phyloP scores from a whole-genome alignment of 2,888 invertebrate genomes.

The Panzeria rudis region DNA sequence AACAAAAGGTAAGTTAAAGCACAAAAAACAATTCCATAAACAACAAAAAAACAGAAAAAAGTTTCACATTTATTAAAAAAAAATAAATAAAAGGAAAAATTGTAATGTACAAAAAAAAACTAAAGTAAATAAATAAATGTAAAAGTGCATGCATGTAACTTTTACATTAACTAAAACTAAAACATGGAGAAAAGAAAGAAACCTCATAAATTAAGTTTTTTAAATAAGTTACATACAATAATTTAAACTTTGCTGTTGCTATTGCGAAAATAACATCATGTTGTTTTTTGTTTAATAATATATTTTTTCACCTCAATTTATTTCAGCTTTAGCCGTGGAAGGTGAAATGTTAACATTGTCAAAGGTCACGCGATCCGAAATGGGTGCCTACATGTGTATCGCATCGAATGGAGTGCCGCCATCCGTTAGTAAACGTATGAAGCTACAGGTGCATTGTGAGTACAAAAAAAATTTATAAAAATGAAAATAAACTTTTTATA shows the following conservation, averaged over 20 bases:
- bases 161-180: conserved; percentile 52
- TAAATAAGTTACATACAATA: conserved; percentile 35
- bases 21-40: conserved; percentile 11
- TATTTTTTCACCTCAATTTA: not conserved
- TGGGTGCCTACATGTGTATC: conserved; percentile 95
- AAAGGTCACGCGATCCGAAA: conserved; percentile 94
- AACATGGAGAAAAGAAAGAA: not conserved
- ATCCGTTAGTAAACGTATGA: conserved; percentile 94
- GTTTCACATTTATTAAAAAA: not conserved
- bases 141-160: conserved; percentile 64
- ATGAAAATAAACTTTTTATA: not conserved
- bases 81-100: conserved; percentile 15
- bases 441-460: conserved; percentile 96
- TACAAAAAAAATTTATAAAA: conserved; percentile 79
- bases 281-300: conserved; percentile 2
- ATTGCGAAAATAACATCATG: not conserved
- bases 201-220: not conserved
- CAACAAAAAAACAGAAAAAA: not conserved
- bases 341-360: conserved; percentile 92
- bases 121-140: not conserved
- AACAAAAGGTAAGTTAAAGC: conserved; percentile 86
- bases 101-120: not conserved
- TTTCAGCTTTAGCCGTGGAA: conserved; percentile 88
- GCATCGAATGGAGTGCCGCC: conserved; percentile 95
- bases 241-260: conserved; percentile 20